Conservation (phyloP, 1,140 invertebrate species). For the Drosophila baimaii region DNA sequence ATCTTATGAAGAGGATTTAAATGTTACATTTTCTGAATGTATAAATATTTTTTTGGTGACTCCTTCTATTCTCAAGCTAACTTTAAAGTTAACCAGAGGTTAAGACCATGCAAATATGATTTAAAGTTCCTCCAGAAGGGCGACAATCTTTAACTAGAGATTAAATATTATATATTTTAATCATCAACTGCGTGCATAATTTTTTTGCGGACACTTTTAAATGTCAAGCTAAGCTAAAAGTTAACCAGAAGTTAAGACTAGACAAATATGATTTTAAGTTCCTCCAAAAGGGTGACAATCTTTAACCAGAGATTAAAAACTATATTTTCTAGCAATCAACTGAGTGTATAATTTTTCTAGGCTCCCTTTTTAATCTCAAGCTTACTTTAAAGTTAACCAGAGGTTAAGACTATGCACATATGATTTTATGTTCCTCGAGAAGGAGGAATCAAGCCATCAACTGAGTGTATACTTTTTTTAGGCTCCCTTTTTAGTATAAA, state of each 20-base stretch:
- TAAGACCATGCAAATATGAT: background rate
- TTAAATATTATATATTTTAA: background rate
- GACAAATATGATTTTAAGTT: background rate
- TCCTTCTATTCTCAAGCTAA: background rate
- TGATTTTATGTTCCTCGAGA: too few relatives aligned
- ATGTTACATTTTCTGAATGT: background rate
- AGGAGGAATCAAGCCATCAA: background rate
- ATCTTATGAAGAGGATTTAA: too few relatives aligned
- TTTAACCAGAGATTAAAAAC: background rate
- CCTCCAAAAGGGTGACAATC: background rate
- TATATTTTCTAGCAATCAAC: conserved; percentile 1
- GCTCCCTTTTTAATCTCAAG: background rate
- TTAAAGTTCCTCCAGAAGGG: background rate
- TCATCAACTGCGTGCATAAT: background rate
- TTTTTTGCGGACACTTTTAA: background rate
- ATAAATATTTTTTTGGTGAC: too few relatives aligned
- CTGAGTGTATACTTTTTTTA: background rate
- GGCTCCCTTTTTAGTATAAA: background rate
- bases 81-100: background rate
- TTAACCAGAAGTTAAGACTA: background rate
- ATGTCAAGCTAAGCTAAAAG: too few relatives aligned
- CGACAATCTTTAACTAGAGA: too few relatives aligned
- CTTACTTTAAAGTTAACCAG: background rate
- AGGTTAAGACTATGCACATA: background rate
- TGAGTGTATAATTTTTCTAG: background rate